Evolutionary conservation across 2,113 vertebrate genomes (phyloP), one percentile per base, ranked within the genome.

Genomic region (Macrotis lagotis): DNA sequence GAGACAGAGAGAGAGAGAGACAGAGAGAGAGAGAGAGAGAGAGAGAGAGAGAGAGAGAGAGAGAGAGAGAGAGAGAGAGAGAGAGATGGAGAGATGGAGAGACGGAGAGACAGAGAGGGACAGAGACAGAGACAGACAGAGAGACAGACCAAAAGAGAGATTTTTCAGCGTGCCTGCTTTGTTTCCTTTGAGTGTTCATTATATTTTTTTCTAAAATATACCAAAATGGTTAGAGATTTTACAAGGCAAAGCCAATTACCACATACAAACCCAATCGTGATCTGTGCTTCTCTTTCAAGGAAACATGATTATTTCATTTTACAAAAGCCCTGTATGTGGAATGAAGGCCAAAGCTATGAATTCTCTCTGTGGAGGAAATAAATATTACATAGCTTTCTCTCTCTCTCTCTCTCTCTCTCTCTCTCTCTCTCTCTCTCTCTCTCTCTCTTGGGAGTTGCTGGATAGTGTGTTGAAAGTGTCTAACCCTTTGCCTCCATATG

Each of bases 281-380:
- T 91, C 55, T 92, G 95, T 50, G 51, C 94, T 96, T 93, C 93
- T 50, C 51, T 93, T 51, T 51, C 48, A 88, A 51, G 49, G 91
- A 97, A 94, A 95, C 51, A 37, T 48, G 53, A 48, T 51, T 92
- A 90, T 92, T 92, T 96, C 37, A 50, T 92, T 94, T 95, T 91
- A 90, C 51, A 31, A 90, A 93, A 92, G 51, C 52, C 51, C 95
- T 53, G 83, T 59, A 0, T 93, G n/a, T 74, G 74, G 96, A 96
- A 92, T 66, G 92, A 92, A 93, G 92, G 95, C 2, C 50, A 93
- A 48, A 95, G 37, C 24, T 8, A 24, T 48, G 91, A 96, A 50
- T 88, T 92, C 26, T 89, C 37, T 51, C 25, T 89, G 51, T n/a
- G 90, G 31, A 66, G 90, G 50, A 94, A 93, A 94, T 94, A 90